phyloP scores from a whole-genome alignment of 30 jellyfish, hydroid and myxozoan genomes.

The Nemopilema nomurai region DNA sequence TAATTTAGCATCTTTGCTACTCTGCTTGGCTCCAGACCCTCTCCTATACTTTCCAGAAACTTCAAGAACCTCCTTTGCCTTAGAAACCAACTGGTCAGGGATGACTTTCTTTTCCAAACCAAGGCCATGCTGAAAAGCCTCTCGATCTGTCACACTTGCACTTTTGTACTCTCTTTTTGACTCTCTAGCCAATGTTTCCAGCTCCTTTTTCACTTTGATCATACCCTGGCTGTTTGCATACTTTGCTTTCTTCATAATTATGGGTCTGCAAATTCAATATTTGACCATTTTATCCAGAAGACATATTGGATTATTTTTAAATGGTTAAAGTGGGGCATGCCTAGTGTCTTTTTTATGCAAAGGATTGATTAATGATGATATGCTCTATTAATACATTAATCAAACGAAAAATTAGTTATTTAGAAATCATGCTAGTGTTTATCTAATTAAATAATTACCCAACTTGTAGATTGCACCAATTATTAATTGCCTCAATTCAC shows the following conservation, averaged over 20 bases:
- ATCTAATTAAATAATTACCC: too few relatives aligned
- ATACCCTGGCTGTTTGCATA: slow-evolving; percentile 13
- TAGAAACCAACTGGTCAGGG: slow-evolving; percentile 16
- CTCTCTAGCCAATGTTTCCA: slow-evolving; percentile 27
- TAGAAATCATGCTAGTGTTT: too few relatives aligned
- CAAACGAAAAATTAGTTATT: too few relatives aligned
- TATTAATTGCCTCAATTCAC: too few relatives aligned
- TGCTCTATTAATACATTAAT: too few relatives aligned
- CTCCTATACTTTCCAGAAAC: slow-evolving; percentile 50
- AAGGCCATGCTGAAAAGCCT: slow-evolving; percentile 19
- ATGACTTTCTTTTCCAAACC: slow-evolving; percentile 6
- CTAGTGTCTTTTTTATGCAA: too few relatives aligned
- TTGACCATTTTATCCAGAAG: too few relatives aligned
- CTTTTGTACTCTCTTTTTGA: slow-evolving; percentile 43
- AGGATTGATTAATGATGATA: too few relatives aligned
- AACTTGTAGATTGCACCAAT: too few relatives aligned
- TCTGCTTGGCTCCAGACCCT: slow-evolving; percentile 2
- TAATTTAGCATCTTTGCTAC: neutral
- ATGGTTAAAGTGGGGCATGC: too few relatives aligned
- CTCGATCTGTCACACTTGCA: slow-evolving; percentile 31
- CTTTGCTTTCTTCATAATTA: slow-evolving; percentile 23
- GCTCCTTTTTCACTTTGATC: slow-evolving; percentile 39
- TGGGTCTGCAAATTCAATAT: too few relatives aligned
- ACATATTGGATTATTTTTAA: too few relatives aligned
- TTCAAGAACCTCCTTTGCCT: slow-evolving; percentile 55